Percentiles rank a stretch among this genome's conserved stretches.
Conservation (phyloP, 2,888 invertebrate species). For the Tetranychus piercei region DNA sequence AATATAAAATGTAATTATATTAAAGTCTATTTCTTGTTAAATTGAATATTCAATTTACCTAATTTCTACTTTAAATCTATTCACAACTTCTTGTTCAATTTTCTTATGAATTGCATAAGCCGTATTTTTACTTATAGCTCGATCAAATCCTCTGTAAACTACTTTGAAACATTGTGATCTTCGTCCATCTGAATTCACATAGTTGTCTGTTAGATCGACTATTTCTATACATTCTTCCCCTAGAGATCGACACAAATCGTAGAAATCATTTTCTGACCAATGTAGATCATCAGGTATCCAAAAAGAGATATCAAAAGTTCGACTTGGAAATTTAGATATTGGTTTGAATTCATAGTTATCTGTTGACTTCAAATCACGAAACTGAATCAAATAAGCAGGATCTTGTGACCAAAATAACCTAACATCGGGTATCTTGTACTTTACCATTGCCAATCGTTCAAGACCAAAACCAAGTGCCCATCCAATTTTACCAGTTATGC, state of each 20-base stretch:
- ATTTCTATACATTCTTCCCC: conserved; percentile 82
- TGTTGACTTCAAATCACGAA: conserved; percentile 48
- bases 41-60: not conserved
- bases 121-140: not conserved
- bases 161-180: conserved; percentile 78
- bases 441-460: conserved; percentile 84
- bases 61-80: not conserved
- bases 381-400: conserved; percentile 74
- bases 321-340: conserved; percentile 67
- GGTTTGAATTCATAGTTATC: conserved; percentile 37
- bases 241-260: conserved; percentile 47
- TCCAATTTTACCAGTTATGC: conserved; percentile 64
- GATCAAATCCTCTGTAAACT: conserved; percentile 52
- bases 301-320: conserved; percentile 79
- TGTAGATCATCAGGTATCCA: conserved; percentile 56
- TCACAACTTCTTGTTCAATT: not conserved
- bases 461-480: conserved; percentile 96
- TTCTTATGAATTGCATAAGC: not conserved
- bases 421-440: conserved; percentile 89
- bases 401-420: conserved; percentile 89
- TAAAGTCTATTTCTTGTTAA: too few relatives aligned
- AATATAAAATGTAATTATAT: too few relatives aligned
- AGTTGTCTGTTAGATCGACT: conserved; percentile 66
- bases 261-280: conserved; percentile 62
- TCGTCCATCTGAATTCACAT: conserved; percentile 60